Evolutionary conservation across 2,113 vertebrate species (phyloP).

Genomic region (Sebastes schlegelii): DNA sequence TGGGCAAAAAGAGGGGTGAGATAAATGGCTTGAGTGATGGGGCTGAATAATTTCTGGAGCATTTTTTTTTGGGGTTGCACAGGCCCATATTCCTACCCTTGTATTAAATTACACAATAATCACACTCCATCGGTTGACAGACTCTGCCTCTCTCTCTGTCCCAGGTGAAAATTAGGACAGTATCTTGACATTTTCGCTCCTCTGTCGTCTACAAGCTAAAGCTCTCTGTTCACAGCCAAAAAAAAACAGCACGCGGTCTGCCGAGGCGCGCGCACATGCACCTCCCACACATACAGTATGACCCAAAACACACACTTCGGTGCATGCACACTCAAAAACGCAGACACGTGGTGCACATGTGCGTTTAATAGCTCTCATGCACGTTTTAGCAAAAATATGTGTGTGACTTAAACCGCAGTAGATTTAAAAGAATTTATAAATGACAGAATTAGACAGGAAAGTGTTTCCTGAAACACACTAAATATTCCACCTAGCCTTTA

Average conservation of each 20-base stretch:
- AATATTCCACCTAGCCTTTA: background rate
- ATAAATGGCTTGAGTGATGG: slow-evolving; percentile 85
- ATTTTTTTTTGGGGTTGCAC: slow-evolving; percentile 66
- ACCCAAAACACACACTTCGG: slow-evolving; percentile 41
- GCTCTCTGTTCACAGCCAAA: slow-evolving; percentile 71
- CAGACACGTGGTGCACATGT: background rate
- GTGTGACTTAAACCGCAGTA: background rate
- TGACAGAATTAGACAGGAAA: too few species aligned
- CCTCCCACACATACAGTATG: slow-evolving; percentile 48
- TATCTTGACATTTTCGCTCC: slow-evolving; percentile 84
- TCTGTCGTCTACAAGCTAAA: slow-evolving; percentile 74
- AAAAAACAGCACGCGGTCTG: slow-evolving; percentile 53
- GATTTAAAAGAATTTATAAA: slow-evolving; percentile 4
- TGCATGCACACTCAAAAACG: background rate
- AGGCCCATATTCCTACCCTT: slow-evolving; percentile 78
- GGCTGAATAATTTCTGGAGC: slow-evolving; percentile 83
- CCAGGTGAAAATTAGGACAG: slow-evolving; percentile 83
- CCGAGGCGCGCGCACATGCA: slow-evolving; percentile 32
- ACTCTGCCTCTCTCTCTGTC: slow-evolving; percentile 73
- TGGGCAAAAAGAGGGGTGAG: slow-evolving; percentile 75
- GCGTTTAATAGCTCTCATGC: slow-evolving; percentile 8
- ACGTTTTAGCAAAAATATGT: background rate
- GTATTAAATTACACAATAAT: slow-evolving; percentile 85
- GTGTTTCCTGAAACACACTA: too few species aligned
- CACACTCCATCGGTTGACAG: slow-evolving; percentile 76